Evolutionary conservation across 23 tunicate genomes (phyloP), one percentile per base, ranked within the genome.

Genomic region (Ciona savignyi): DNA sequence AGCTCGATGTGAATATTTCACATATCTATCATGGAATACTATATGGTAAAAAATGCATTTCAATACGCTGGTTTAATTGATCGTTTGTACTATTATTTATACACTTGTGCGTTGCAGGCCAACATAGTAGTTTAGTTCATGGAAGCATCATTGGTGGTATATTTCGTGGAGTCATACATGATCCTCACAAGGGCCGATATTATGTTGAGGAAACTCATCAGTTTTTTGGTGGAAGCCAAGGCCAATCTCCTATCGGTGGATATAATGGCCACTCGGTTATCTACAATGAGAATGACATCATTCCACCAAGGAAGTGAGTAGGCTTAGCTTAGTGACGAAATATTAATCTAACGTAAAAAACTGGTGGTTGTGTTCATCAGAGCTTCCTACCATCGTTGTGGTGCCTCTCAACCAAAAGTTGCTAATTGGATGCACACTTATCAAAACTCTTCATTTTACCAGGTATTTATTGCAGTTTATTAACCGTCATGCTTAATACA

Each of bases 91-190:
- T n/a, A n/a, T n/a, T n/a, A n/a, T n/a, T n/a, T n/a, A n/a, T n/a
- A n/a, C n/a, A n/a, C n/a, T n/a, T n/a, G n/a, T 60, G 20, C 2
- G 20, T 33, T 4, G 0, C 68, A 89, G 96, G 86, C 25, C 35
- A 71, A 33, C 67, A 51, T 20, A 69, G 68, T 1, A 82, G 88
- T 48, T 62, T 35, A 32, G 88, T 89, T 4, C 81, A 82, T 66
- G 96, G 96, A 21, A 89, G 84, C 67, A 89, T 89, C 4, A 78
- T 89, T 24, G 81, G 78, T 73, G 96, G 96, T 1, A 71, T 89
- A 51, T 89, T 89, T 67, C 81, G 90, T 32, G 96, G 96, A 2
- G 85, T 78, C 4, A 82, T 89, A 51, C 27, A 68, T 0, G 82
- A 89, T 51, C 96, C 96, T 27, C 24, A 62, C 30, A 34, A 72